Evolutionary conservation across 64 coral and sea anemone genomes (phyloP), one percentile per base, ranked within the genome.

Genomic region (Montipora cactus): DNA sequence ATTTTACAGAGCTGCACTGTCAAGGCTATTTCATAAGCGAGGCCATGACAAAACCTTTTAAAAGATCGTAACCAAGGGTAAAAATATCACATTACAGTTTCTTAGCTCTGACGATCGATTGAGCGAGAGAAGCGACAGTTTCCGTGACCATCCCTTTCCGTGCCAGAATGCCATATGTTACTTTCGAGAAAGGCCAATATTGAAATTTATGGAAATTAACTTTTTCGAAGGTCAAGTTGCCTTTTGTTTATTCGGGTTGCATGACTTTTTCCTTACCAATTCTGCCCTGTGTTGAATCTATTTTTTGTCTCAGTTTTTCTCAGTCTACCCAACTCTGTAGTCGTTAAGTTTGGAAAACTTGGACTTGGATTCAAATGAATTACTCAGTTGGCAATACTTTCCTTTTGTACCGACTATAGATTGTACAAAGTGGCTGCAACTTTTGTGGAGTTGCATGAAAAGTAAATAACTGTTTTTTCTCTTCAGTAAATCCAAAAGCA

Each of bases 191-290:
- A 11, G 67, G 62, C 82, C 68, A 86, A 86, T 86, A 86, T 86
- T 86, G 48, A 47, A 86, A 64, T 22, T 86, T 86, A 50, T 86
- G 62, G 18, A 86, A 86, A 86, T 86, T 71, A 45, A 70, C 62
- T 86, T 72, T 71, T 50, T 21, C 48, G 46, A 12, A 78, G 16
- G 82, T 86, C 62, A 86, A 84, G 68, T 71, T 86, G 47, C 44
- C 18, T 3, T n/a, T 23, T 86, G 66, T 86, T 86, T 86, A 12
- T 72, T 2, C 20, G 21, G 4, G 44, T 86, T 86, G 82, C 62
- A 47, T 86, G 62, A 46, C 19, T 21, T 22, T 86, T 72, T 86
- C 66, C 64, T 86, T 18, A 7, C 13, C 21, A 12, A 85, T 6
- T 16, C 46, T 71, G 19, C 18, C 1, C 47, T 19, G 44, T 14